phyloP scores from a whole-genome alignment of 2,888 invertebrate genomes.

The Archips xylosteana region DNA sequence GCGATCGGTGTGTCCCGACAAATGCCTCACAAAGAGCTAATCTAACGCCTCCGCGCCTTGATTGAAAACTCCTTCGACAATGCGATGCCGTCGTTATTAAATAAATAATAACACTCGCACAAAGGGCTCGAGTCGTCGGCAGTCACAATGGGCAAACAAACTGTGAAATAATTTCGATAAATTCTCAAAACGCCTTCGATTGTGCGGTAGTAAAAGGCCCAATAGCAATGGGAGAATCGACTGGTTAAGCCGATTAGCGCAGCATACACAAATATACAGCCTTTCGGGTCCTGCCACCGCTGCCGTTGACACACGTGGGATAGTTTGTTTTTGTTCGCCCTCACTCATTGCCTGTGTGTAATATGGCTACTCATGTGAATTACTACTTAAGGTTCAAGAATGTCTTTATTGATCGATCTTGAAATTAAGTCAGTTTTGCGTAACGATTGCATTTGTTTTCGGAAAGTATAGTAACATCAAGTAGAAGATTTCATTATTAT shows the following conservation, averaged over 20 bases:
- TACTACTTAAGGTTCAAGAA: conserved; percentile 27
- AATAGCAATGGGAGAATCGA: conserved; percentile 65
- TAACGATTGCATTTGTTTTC: conserved; percentile 5
- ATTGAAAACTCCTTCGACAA: conserved; percentile 71
- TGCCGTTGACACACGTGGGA: conserved; percentile 67
- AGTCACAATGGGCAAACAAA: conserved; percentile 81
- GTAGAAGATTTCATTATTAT: conserved; percentile 38
- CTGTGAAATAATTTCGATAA: conserved; percentile 82
- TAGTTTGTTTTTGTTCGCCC: conserved; percentile 62
- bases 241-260: conserved; percentile 80
- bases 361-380: conserved; percentile 40
- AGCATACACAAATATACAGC: conserved; percentile 75
- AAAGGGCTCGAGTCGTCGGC: conserved; percentile 70
- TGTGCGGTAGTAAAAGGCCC: conserved; percentile 65
- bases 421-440: neutral
- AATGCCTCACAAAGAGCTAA: conserved; percentile 53
- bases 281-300: conserved; percentile 56
- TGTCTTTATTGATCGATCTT: conserved; percentile 1
- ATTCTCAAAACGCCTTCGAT: conserved; percentile 80
- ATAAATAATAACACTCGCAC: conserved; percentile 79
- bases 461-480: conserved; percentile 1
- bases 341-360: conserved; percentile 38
- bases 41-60: conserved; percentile 65
- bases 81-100: conserved; percentile 76
- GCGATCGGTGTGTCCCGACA: conserved; percentile 43